Evolutionary conservation across 2,797 vertebrate genomes (phyloP).

Genomic region (Masticophis lateralis): DNA sequence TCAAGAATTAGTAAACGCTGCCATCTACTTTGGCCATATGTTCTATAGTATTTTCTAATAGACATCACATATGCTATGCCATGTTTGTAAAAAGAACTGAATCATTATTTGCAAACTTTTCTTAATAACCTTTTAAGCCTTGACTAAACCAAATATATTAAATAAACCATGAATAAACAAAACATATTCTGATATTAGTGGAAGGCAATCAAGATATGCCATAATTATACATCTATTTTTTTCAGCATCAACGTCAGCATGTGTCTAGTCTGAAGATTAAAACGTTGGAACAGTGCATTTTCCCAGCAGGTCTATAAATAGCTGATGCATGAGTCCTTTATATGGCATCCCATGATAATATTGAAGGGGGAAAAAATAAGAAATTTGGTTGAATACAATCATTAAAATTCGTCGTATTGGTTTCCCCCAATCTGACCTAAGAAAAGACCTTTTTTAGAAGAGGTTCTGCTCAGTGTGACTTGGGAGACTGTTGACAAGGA

Average conservation of each 20-base stretch:
- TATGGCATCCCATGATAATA: conserved; percentile 41
- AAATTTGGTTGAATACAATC: conserved; percentile 39
- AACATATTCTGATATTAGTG: conserved; percentile 25
- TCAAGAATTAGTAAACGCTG: not conserved
- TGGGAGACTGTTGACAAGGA: not conserved
- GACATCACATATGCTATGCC: not conserved
- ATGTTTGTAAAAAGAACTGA: not conserved
- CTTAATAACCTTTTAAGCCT: not conserved
- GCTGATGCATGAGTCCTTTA: conserved; percentile 32
- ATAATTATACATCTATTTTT: conserved; percentile 56
- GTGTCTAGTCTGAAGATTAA: conserved; percentile 61
- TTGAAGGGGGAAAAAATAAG: conserved; percentile 2
- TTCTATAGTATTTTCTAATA: not conserved
- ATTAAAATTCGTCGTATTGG: not conserved
- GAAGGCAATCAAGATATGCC: conserved; percentile 37
- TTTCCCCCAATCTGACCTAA: not conserved
- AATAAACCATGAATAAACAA: not conserved
- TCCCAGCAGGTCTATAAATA: conserved; percentile 70
- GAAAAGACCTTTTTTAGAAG: not conserved
- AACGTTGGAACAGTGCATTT: conserved; percentile 57
- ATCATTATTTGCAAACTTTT: not conserved
- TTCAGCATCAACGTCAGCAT: conserved; percentile 56
- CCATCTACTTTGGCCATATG: not conserved
- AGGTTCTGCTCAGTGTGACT: not conserved
- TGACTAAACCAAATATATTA: not conserved